Base-by-base conservation (phyloP, 2,888 invertebrate genomes). In the Agriopis aurantiaria region DNA sequence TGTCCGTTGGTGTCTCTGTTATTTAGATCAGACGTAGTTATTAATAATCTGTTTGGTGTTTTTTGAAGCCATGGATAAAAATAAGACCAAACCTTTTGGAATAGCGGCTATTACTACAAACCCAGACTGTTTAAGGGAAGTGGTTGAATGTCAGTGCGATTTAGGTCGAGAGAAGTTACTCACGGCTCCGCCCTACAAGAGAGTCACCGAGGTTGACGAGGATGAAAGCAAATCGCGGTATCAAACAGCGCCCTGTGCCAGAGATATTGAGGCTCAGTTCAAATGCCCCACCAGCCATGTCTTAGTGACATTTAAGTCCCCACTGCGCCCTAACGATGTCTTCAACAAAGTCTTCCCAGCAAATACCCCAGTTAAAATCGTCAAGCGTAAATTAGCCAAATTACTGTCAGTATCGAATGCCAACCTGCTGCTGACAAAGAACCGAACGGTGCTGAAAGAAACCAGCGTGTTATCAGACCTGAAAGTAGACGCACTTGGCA, bases 301-400 rank as follows among this genome's bases (percentile, higher is more conserved):
- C 58, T 80, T 89, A 40, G 85, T 93, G 48, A 91, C 89, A 53
- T 94, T 94, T 80, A 91, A 88, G 76, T 88, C 92, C 0, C 93
- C 92, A 46, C 75, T 90, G 53, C 88, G 88, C 64, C 89, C 90
- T 45, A 88, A 88, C 62, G 88, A 93, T 82, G 81, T 83, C 73
- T 93, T 87, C 84, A 90, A 80, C 69, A 94, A 93, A 87, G 90
- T 92, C 79, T 94, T 93, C 84, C 93, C 93, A 65, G 85, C 91
- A 0, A 87, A 84, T 72, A 93, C 93, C 53, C 89, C 90, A 69
- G 76, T 94, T 53, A 91, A 93, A 82, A 88, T 84, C 75, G 87
- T 94, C 48, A 92, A 93, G 82, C 88, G 90, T 46, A 93, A 93
- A 85, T 81, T 94, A 70, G 87, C 93, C 61, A 92, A 90, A 84